Conservation (phyloP, 2,113 vertebrate genomes). For the Trogon melanurus region DNA sequence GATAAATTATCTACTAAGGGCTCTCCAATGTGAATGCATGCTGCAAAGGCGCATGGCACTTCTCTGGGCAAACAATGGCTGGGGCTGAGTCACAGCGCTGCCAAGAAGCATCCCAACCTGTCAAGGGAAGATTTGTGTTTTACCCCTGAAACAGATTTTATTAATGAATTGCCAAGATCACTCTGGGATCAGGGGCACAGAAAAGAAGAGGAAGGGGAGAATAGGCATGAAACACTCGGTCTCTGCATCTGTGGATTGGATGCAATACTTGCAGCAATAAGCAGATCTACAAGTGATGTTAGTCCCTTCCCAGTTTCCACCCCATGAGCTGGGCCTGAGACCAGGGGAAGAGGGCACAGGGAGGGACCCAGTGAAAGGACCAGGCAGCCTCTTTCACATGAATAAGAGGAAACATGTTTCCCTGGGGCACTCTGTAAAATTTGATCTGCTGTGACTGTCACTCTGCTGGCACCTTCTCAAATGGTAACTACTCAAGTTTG, state of each 20-base stretch:
- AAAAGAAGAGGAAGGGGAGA: not conserved
- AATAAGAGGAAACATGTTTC: not conserved
- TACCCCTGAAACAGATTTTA: not conserved
- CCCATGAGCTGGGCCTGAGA: not conserved
- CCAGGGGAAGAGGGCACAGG: not conserved
- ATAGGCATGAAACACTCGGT: fast-evolving
- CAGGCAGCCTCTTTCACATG: not conserved
- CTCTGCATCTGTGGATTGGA: not conserved
- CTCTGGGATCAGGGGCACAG: not conserved
- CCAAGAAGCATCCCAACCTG: not conserved
- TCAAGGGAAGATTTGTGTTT: not conserved
- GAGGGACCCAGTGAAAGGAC: not conserved
- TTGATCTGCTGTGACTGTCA: not conserved
- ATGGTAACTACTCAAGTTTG: not conserved
- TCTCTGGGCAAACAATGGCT: not conserved
- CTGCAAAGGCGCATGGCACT: not conserved
- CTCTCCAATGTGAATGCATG: not conserved
- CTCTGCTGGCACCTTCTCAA: not conserved
- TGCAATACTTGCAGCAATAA: not conserved
- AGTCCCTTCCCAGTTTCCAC: not conserved
- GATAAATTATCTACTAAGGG: not conserved
- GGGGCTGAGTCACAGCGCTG: not conserved
- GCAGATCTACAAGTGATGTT: not conserved
- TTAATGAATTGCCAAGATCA: not conserved
- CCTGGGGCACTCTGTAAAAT: not conserved